These are phyloP conservation scores for Aphidius colemani DNA, from an alignment of 2,888 invertebrate genomes.

Conservation along the genomic window DNA sequence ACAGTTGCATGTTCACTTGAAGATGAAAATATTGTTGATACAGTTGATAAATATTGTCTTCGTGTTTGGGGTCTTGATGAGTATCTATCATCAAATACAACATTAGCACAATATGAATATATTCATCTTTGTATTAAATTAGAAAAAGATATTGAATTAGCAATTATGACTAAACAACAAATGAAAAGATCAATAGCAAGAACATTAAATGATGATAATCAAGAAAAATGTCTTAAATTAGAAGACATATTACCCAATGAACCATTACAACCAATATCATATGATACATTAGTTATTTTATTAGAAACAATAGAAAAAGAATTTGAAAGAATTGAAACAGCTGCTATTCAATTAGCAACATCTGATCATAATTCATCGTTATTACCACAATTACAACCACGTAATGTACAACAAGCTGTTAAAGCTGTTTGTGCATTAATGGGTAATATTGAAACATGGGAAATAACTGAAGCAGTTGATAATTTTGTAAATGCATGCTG, in stretches of 20 bases:
- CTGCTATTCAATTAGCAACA: conserved; percentile 62
- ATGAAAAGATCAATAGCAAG: conserved; percentile 75
- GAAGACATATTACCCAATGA: conserved; percentile 82
- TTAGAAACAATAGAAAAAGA: conserved; percentile 84
- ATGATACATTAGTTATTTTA: conserved; percentile 83
- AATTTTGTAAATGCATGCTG: conserved; percentile 68
- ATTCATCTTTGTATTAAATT: conserved; percentile 91
- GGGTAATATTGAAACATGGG: conserved; percentile 86
- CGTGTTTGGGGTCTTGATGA: conserved; percentile 88
- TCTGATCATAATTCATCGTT: conserved; percentile 53
- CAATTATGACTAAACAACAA: conserved; percentile 64
- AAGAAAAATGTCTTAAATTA: conserved; percentile 74
- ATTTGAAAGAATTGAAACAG: conserved; percentile 75
- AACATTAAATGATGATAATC: conserved; percentile 80
- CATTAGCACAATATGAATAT: conserved; percentile 88
- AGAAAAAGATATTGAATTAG: conserved; percentile 82
- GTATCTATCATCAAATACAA: conserved; percentile 83
- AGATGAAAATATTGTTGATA: conserved; percentile 64
- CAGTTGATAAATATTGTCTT: conserved; percentile 67
- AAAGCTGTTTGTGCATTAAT: conserved; percentile 90
- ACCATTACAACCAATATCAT: conserved; percentile 74
- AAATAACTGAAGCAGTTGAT: conserved; percentile 79
- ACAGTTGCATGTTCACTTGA: conserved; percentile 84
- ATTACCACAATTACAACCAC: conserved; percentile 64
- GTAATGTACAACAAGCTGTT: conserved; percentile 85